These are phyloP conservation scores for Engystomops pustulosus DNA, from an alignment of 2,113 vertebrate genomes.

Conservation along the genomic window DNA sequence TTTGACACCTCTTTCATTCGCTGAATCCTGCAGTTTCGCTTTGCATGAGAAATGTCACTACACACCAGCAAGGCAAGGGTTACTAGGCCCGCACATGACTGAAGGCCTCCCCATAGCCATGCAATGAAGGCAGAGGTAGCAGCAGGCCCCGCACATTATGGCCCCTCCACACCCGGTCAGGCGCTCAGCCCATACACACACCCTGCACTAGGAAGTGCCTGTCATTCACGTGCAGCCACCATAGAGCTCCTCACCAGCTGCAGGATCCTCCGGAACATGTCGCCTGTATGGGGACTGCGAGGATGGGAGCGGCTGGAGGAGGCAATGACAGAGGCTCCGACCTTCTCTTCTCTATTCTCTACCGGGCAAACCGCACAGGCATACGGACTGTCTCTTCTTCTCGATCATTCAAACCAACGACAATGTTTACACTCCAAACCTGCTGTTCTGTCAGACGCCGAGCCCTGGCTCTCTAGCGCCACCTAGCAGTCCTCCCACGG, in stretches of 20 bases:
- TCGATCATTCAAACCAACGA: constrained; percentile 59
- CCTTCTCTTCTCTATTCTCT: background rate
- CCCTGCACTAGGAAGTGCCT: constrained; percentile 29
- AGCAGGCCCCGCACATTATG: background rate
- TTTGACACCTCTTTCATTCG: too few relatives aligned
- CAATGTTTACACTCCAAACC: constrained; percentile 59
- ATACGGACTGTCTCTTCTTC: constrained; percentile 48
- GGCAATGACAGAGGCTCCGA: background rate
- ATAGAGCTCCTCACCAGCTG: constrained; percentile 41
- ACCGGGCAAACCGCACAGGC: constrained; percentile 1
- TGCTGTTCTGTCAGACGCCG: constrained; percentile 30
- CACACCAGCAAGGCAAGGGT: background rate
- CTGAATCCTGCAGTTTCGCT: too few relatives aligned
- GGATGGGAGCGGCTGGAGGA: background rate
- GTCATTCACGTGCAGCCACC: constrained; percentile 37
- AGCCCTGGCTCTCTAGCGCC: background rate
- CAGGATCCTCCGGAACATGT: constrained; percentile 53
- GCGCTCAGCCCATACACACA: background rate
- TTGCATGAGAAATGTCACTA: too few relatives aligned
- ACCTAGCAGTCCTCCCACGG: constrained; percentile 35
- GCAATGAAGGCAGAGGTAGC: background rate
- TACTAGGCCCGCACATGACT: too few relatives aligned
- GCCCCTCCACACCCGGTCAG: background rate
- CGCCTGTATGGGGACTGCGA: background rate
- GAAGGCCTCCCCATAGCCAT: too few relatives aligned